Conservation (phyloP, 2,797 vertebrate species). For the Ctenochaetus hawaiiensis region DNA sequence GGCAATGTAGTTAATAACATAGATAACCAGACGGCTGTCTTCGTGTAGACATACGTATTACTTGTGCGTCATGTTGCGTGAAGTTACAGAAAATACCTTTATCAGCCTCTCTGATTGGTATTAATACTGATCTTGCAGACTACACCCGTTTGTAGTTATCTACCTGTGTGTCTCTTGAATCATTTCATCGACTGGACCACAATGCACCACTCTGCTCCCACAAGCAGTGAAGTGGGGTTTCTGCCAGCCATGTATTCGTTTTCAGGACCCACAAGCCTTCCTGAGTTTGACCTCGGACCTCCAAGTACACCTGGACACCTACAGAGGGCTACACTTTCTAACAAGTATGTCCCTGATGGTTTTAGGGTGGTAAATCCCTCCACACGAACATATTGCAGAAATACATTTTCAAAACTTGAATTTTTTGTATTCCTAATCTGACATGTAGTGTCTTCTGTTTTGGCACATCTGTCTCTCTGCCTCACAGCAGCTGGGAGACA, state of each 20-base stretch:
- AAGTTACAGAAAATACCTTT: background rate
- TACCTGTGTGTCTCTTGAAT: slow-evolving; percentile 8
- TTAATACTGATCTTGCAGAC: slow-evolving; percentile 18
- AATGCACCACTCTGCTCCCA: slow-evolving; percentile 76
- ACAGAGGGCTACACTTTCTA: slow-evolving; percentile 64
- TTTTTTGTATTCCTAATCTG: background rate
- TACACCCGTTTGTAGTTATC: slow-evolving; percentile 19
- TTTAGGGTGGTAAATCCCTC: background rate
- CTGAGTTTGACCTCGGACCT: slow-evolving; percentile 77
- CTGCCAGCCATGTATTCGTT: slow-evolving; percentile 80
- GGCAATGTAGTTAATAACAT: slow-evolving; percentile 11
- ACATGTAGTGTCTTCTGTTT: background rate
- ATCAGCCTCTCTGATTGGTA: slow-evolving; percentile 26
- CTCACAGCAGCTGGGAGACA: slow-evolving; percentile 83
- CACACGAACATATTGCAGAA: background rate
- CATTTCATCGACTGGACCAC: slow-evolving; percentile 24
- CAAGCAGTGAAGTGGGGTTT: slow-evolving; percentile 71
- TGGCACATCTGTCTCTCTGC: slow-evolving; percentile 38
- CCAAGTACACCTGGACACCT: slow-evolving; percentile 59
- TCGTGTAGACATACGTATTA: slow-evolving; percentile 5
- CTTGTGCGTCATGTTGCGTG: slow-evolving; percentile 26
- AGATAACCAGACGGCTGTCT: slow-evolving; percentile 1
- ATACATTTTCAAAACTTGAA: background rate
- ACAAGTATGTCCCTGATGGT: slow-evolving; percentile 66
- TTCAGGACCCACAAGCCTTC: slow-evolving; percentile 71